Conservation (phyloP, 2,797 vertebrate species). For the Borostomias antarcticus region DNA sequence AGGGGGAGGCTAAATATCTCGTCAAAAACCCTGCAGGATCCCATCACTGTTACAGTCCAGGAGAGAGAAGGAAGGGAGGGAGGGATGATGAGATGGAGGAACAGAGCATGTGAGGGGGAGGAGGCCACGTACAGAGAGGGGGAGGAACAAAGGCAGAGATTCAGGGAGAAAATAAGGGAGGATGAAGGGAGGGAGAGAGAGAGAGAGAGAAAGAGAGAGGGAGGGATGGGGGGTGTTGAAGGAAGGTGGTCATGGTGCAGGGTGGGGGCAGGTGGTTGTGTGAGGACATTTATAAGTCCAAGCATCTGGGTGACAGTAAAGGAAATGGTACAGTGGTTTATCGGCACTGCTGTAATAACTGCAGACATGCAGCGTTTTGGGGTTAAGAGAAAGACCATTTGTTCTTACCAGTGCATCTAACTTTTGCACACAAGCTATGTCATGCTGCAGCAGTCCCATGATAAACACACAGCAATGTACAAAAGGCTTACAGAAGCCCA, state of each 20-base stretch:
- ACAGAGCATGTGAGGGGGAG: too few species aligned
- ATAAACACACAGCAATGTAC: too few species aligned
- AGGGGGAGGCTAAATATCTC: slow-evolving; percentile 59
- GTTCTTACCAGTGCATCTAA: background rate
- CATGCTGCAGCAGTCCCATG: too few species aligned
- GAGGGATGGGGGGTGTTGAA: background rate
- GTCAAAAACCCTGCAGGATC: slow-evolving; percentile 35
- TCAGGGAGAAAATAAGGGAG: background rate
- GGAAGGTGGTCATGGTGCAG: background rate
- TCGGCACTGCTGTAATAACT: slow-evolving; percentile 12
- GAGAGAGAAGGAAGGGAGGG: background rate
- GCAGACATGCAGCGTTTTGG: background rate
- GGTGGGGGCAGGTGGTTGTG: background rate
- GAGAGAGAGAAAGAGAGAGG: background rate
- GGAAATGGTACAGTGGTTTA: slow-evolving; percentile 37
- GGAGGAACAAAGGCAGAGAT: too few species aligned
- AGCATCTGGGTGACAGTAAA: slow-evolving; percentile 30
- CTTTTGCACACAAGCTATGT: too few species aligned
- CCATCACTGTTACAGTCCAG: slow-evolving; percentile 12
- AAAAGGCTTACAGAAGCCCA: too few species aligned
- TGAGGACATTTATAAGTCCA: slow-evolving; percentile 9
- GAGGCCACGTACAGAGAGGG: background rate
- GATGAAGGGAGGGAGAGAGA: background rate
- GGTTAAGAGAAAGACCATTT: background rate
- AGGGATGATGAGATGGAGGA: background rate